Conservation (phyloP, 2,888 invertebrate species). For the Nemoura dubitans region DNA sequence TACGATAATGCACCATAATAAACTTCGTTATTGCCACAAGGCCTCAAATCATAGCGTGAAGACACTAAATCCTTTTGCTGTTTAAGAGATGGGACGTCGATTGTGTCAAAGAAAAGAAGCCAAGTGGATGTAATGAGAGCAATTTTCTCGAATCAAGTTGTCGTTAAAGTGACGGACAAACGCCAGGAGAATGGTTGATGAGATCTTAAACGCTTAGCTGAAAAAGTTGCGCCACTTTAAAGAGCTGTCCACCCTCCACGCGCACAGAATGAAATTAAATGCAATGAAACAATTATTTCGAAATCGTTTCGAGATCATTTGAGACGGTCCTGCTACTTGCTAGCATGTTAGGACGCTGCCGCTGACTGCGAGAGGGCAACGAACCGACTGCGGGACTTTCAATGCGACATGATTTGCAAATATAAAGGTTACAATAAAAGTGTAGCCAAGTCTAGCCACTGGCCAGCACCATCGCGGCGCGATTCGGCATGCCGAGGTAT, state of each 20-base stretch:
- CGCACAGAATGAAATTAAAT: neutral
- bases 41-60: neutral
- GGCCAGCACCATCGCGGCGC: neutral
- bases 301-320: neutral
- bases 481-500: neutral
- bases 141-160: slow-evolving; percentile 9
- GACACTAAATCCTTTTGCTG: neutral
- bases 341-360: neutral
- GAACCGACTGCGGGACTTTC: neutral
- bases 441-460: neutral
- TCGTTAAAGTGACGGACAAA: neutral
- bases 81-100: neutral
- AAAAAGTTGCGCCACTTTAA: neutral
- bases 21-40: neutral
- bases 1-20: neutral
- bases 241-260: neutral
- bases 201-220: neutral
- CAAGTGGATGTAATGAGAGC: slow-evolving; percentile 34
- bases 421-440: neutral
- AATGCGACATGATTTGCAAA: neutral
- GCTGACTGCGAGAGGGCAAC: neutral
- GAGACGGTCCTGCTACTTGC: neutral
- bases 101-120: slow-evolving; percentile 23
- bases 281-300: slow-evolving; percentile 1
- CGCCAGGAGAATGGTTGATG: neutral